phyloP scores from a whole-genome alignment of 1,140 invertebrate genomes.

The Vanessa atalanta region DNA sequence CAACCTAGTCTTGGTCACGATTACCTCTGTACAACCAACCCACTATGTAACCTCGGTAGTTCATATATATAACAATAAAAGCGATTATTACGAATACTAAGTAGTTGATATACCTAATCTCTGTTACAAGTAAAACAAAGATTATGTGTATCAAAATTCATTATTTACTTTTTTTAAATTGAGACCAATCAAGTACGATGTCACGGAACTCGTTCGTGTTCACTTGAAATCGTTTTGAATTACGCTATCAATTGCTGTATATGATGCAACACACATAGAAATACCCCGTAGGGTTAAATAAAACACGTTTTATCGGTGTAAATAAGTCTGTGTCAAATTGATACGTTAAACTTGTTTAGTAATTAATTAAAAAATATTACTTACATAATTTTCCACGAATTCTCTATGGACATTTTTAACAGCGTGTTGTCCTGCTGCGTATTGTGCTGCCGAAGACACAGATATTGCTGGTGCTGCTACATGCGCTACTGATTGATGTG shows the following conservation, averaged over 20 bases:
- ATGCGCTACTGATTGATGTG: conserved; percentile 46
- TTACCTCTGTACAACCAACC: neutral
- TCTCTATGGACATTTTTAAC: conserved; percentile 82
- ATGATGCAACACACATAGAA: conserved; percentile 3
- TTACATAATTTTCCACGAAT: conserved; percentile 83
- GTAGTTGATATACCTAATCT: neutral
- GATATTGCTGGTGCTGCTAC: conserved; percentile 45
- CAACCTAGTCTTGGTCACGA: neutral
- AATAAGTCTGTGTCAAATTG: neutral
- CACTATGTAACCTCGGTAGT: neutral
- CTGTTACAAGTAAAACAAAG: neutral
- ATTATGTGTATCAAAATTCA: neutral
- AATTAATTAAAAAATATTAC: conserved; percentile 43
- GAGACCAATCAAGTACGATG: neutral
- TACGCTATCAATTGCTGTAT: conserved; percentile 13
- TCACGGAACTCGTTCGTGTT: conserved; percentile 7
- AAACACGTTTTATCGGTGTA: conserved; percentile 13
- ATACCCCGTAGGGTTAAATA: conserved; percentile 26
- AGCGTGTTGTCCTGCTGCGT: conserved; percentile 36
- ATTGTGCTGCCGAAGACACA: conserved; percentile 42
- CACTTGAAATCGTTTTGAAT: conserved; percentile 3
- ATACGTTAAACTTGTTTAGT: neutral
- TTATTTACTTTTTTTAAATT: conserved; percentile 11
- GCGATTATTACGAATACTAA: neutral
- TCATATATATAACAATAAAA: neutral